Conservation (phyloP, 2,888 invertebrate genomes). For the Pachycephus smyrnensis region DNA sequence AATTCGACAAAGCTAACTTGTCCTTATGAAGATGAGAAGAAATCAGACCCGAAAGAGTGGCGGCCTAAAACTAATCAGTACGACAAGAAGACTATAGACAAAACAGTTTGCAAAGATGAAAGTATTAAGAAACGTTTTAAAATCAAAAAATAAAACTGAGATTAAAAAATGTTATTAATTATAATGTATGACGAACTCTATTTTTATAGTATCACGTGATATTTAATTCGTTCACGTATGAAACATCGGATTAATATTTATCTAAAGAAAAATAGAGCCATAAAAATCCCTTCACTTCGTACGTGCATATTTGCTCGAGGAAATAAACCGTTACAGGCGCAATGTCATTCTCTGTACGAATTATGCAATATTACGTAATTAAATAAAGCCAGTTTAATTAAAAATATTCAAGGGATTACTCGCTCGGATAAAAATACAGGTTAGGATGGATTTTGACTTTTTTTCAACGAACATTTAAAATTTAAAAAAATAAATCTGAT, state of each 20-base stretch:
- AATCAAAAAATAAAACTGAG: not conserved
- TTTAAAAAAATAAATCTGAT: not conserved
- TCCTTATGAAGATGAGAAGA: constrained; percentile 37
- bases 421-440: not conserved
- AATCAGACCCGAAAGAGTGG: constrained; percentile 27
- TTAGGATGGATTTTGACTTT: not conserved
- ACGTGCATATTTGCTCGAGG: not conserved
- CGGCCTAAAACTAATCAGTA: constrained; percentile 26
- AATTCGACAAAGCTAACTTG: constrained; percentile 25
- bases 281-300: not conserved
- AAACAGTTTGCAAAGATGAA: constrained; percentile 32
- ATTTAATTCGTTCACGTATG: not conserved
- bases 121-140: not conserved
- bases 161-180: not conserved
- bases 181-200: not conserved
- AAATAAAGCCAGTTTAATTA: not conserved
- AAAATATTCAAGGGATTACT: not conserved
- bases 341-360: not conserved
- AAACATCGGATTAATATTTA: not conserved
- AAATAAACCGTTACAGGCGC: not conserved
- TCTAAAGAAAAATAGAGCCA: not conserved
- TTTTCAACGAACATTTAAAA: not conserved
- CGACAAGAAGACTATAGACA: constrained; percentile 32
- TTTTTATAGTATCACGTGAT: not conserved
- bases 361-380: not conserved